Conservation (phyloP, 2,113 vertebrate genomes). For the Sialia sialis region DNA sequence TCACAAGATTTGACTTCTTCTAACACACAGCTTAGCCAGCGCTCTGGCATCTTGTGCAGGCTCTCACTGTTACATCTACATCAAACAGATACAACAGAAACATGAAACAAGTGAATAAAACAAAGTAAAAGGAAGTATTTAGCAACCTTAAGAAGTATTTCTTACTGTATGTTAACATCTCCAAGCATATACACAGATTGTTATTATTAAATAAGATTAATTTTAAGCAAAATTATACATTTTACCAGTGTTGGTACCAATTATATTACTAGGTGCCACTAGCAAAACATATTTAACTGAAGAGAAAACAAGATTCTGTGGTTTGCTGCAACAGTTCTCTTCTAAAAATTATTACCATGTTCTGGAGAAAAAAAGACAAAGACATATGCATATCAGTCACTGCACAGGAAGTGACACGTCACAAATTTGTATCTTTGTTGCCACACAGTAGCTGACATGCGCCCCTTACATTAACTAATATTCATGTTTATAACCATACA, state of each 20-base stretch:
- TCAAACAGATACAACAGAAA: not conserved
- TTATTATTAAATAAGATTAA: not conserved
- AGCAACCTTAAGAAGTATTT: not conserved
- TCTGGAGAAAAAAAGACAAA: not conserved
- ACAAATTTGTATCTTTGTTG: not conserved
- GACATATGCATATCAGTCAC: not conserved
- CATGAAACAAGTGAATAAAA: not conserved
- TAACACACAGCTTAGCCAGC: conserved; percentile 86
- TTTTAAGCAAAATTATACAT: not conserved
- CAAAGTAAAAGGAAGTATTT: not conserved
- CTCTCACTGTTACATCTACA: conserved; percentile 77
- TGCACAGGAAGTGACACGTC: not conserved
- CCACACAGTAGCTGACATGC: not conserved
- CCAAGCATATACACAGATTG: not conserved
- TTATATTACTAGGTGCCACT: not conserved
- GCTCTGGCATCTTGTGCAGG: conserved; percentile 82
- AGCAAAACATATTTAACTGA: not conserved
- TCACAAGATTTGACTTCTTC: conserved; percentile 89
- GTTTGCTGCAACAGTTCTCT: not conserved
- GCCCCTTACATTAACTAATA: not conserved
- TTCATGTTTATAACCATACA: not conserved
- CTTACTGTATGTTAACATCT: not conserved
- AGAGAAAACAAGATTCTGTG: not conserved
- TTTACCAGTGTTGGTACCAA: not conserved
- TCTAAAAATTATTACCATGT: not conserved